Base-by-base conservation (phyloP, 2,888 invertebrate genomes). In the Anaspis maculata region DNA sequence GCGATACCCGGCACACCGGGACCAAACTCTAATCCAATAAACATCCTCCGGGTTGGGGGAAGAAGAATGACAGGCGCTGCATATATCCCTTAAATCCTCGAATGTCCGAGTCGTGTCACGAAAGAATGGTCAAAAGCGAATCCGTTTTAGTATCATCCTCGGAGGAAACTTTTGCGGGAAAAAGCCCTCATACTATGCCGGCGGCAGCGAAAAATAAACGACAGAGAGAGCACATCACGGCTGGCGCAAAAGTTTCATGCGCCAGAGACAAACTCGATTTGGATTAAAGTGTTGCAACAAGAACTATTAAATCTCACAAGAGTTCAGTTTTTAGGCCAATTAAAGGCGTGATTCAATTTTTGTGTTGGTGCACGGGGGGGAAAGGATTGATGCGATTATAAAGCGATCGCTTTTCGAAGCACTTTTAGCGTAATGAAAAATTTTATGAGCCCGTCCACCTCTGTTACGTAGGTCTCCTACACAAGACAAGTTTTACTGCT, bases 281-380 rank as follows among this genome's bases (percentile, higher is more conserved):
- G 56, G 56, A 59, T 57, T 59, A 57, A 57, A 57, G 54, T 56
- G 52, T 51, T 51, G 53, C 54, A n/a, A 54, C 49, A 50, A 52
- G 44, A 49, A 48, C 49, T 51, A 50, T 50, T 50, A 50, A 50
- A 50, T 48, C 45, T 42, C 46, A 28, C 44, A 39, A 40, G 39
- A 36, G 30, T n/a, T n/a, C n/a, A n/a, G n/a, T n/a, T n/a, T n/a
- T n/a, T n/a, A n/a, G n/a, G n/a, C n/a, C n/a, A n/a, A n/a, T n/a
- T n/a, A n/a, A n/a, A n/a, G n/a, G n/a, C n/a, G n/a, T n/a, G n/a
- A n/a, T n/a, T n/a, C n/a, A n/a, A n/a, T n/a, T n/a, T n/a, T n/a
- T n/a, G n/a, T n/a, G n/a, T n/a, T n/a, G n/a, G n/a, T n/a, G n/a
- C n/a, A n/a, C n/a, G n/a, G n/a, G n/a, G n/a, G n/a, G n/a, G n/a